Percentiles rank a stretch among this genome's conserved stretches.
Conservation (phyloP, 2,888 invertebrate genomes). For the Zaprionus bogoriensis region DNA sequence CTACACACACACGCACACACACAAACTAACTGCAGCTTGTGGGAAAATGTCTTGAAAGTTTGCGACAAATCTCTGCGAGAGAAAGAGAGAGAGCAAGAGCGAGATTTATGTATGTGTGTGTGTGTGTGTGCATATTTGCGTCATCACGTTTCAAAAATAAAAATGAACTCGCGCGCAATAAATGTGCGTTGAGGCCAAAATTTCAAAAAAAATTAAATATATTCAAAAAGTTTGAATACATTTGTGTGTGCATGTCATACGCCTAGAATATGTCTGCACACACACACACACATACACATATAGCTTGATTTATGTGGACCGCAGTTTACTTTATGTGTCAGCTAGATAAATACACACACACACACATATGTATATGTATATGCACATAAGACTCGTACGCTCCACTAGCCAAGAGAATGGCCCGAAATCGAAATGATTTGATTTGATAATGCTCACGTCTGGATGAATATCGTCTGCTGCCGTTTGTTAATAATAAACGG, state of each 20-base stretch:
- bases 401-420: slow-evolving; percentile 25
- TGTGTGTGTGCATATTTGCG: slow-evolving; percentile 25
- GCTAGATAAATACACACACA: not conserved
- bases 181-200: slow-evolving; percentile 21
- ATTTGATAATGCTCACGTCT: slow-evolving; percentile 19
- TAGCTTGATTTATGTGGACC: too few relatives aligned
- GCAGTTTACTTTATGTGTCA: too few relatives aligned
- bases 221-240: slow-evolving; percentile 17
- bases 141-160: slow-evolving; percentile 38
- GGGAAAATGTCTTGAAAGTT: not conserved
- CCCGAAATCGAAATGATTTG: slow-evolving; percentile 17
- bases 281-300: not conserved
- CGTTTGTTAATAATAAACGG: slow-evolving; percentile 29
- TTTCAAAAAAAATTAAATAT: not conserved
- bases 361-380: not conserved
- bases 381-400: slow-evolving; percentile 21
- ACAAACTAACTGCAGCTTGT: not conserved
- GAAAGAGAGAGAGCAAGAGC: too few relatives aligned
- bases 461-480: slow-evolving; percentile 11
- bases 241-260: slow-evolving; percentile 10
- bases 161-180: slow-evolving; percentile 15
- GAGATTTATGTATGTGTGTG: not conserved
- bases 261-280: slow-evolving; percentile 3
- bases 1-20: not conserved
- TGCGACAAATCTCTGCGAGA: slow-evolving; percentile 4